Evolutionary conservation across 2,888 invertebrate species (phyloP).

Genomic region (Chironomus riparius): DNA sequence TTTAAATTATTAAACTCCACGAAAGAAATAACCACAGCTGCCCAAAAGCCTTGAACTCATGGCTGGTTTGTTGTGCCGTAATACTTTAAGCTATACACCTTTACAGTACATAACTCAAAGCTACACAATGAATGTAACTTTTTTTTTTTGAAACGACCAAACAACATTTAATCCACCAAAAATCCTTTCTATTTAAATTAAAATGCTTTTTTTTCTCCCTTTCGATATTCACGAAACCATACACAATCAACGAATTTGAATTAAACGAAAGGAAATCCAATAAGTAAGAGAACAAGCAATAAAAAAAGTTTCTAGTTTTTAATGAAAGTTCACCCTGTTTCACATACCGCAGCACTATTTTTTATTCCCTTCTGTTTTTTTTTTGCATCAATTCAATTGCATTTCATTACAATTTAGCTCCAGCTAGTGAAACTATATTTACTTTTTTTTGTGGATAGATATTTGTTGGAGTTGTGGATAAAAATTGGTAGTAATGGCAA

Average conservation of each 20-base stretch:
- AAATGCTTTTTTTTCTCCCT: no score
- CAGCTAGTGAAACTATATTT: neutral
- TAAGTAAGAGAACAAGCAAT: neutral
- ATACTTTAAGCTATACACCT: no score
- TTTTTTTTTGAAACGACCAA: no score
- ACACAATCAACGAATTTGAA: neutral
- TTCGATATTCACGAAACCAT: neutral
- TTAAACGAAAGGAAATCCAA: neutral
- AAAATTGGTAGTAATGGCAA: neutral
- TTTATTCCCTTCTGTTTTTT: neutral
- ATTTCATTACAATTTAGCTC: conserved; percentile 17
- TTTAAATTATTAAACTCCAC: no score
- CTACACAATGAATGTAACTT: no score
- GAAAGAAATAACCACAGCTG: no score
- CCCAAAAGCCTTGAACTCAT: no score
- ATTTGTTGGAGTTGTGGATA: neutral
- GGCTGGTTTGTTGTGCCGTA: no score
- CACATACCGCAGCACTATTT: neutral
- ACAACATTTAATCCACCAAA: no score
- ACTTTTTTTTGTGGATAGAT: no score
- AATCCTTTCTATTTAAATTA: no score
- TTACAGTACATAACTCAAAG: no score
- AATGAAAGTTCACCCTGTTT: neutral
- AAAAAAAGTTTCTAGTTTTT: conserved; percentile 4
- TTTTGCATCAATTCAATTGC: conserved; percentile 10